These are phyloP conservation scores for Rhinoptilus africanus DNA, from an alignment of 2,113 vertebrate species.

Conservation along the genomic window DNA sequence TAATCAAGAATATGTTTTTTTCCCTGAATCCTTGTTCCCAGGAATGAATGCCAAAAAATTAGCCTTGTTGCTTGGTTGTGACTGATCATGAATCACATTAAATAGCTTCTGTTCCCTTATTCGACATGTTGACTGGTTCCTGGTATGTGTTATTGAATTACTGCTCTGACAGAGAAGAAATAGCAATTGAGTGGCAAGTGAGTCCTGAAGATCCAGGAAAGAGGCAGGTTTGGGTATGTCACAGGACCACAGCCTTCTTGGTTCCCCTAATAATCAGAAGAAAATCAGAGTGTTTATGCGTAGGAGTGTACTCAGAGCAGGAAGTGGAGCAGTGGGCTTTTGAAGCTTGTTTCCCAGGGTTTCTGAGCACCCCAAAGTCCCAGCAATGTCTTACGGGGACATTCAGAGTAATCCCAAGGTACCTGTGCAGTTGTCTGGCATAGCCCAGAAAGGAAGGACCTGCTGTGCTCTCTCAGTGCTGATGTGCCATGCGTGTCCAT, in stretches of 20 bases:
- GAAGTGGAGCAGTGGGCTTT: not conserved
- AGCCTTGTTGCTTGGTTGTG: conserved; percentile 25
- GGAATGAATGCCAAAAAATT: conserved; percentile 31
- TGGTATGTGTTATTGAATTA: not conserved
- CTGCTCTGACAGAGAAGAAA: not conserved
- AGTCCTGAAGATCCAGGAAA: not conserved
- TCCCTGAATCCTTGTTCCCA: not conserved
- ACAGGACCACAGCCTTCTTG: not conserved
- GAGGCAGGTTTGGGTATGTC: not conserved
- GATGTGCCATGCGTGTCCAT: not conserved
- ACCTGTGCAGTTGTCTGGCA: not conserved
- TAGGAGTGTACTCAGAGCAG: not conserved
- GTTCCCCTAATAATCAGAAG: not conserved
- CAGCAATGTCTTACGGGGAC: not conserved
- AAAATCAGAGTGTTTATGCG: not conserved
- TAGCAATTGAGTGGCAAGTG: not conserved
- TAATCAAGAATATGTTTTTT: conserved; percentile 2
- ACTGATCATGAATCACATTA: conserved; percentile 31
- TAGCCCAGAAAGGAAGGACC: not conserved
- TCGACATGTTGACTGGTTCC: not conserved
- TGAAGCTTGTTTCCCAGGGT: not conserved
- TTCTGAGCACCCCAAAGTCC: not conserved
- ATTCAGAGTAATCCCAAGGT: not conserved
- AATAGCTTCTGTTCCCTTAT: conserved; percentile 17
- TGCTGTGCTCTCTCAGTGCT: not conserved